Evolutionary conservation across 2,113 vertebrate species (phyloP), one percentile per base, ranked within the genome.

Genomic region (Oryzias javanicus): DNA sequence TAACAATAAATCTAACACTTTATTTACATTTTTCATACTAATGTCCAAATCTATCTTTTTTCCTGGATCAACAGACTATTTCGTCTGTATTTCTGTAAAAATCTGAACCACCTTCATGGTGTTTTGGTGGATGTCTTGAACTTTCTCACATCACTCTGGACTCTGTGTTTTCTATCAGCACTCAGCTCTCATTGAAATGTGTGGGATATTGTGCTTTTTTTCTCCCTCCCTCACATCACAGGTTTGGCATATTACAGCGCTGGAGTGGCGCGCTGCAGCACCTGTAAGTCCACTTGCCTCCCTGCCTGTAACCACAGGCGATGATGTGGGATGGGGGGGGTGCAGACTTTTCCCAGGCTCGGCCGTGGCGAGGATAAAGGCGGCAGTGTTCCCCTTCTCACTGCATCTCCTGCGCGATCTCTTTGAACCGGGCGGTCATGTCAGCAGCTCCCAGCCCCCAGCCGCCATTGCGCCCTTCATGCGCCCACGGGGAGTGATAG

Each of bases 241-340:
- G 50, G 65, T 68, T 7, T 42, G 61, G 18, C 14, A 1, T 55
- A 68, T 59, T 42, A 46, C 29, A 24, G 50, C 67, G 60, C n/a
- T 68, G n/a, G 46, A 60, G 74, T 64, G 64, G 81, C 64, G 60
- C 65, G 64, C 44, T 49, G 64, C 75, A 81, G 76, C 86, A 90
- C 89, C 86, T 89, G 87, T 86, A 86, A 63, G 73, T 78, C 70
- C 79, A 82, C 84, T 81, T 84, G 81, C 81, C 78, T 82, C 64
- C 44, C 51, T 63, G 72, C 46, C 68, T 75, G 69, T 59, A 71
- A 74, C 78, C 69, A 47, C 74, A 70, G 56, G 59, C 53, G 1
- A 17, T 60, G 46, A 55, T 6, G 24, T 42, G 49, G 29, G 45
- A 4, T n/a, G 49, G 8, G 6, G 42, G 25, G 58, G 15, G 50